These are phyloP conservation scores for Anticlea derivata DNA, from an alignment of 2,888 invertebrate genomes.

Conservation along the genomic window DNA sequence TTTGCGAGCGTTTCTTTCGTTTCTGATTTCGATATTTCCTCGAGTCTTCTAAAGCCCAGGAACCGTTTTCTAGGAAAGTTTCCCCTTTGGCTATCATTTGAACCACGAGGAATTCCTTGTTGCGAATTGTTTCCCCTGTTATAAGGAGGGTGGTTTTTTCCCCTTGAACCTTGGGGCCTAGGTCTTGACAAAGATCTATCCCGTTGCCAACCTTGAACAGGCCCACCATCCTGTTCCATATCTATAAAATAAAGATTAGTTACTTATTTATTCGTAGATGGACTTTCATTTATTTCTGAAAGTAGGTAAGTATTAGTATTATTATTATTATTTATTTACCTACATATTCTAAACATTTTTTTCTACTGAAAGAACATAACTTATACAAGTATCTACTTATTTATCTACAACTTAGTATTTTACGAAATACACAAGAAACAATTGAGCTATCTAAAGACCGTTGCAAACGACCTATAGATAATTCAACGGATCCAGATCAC, in stretches of 20 bases:
- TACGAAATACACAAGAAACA: no score
- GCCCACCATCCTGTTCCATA: not conserved
- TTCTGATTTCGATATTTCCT: slow-evolving; percentile 57
- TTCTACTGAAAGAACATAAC: no score
- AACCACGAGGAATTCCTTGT: not conserved
- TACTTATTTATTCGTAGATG: no score
- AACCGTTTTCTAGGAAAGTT: slow-evolving; percentile 9
- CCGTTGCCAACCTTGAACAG: not conserved
- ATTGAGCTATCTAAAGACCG: no score
- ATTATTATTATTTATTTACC: no score
- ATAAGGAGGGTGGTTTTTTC: not conserved
- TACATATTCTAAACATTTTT: no score
- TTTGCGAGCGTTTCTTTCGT: slow-evolving; percentile 57
- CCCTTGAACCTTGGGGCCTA: not conserved
- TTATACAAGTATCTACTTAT: no score
- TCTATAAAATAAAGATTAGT: slow-evolving; percentile 1
- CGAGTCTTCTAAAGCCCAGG: slow-evolving; percentile 53
- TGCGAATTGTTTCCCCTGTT: not conserved
- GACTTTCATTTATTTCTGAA: no score
- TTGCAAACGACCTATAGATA: no score
- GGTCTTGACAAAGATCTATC: slow-evolving; percentile 10
- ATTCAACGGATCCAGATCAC: no score
- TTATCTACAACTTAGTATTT: no score
- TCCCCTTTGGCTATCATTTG: slow-evolving; percentile 1
- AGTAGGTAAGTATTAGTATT: no score